Evolutionary conservation across 2,797 vertebrate genomes (phyloP).

Genomic region (Sebastiscus tertius): DNA sequence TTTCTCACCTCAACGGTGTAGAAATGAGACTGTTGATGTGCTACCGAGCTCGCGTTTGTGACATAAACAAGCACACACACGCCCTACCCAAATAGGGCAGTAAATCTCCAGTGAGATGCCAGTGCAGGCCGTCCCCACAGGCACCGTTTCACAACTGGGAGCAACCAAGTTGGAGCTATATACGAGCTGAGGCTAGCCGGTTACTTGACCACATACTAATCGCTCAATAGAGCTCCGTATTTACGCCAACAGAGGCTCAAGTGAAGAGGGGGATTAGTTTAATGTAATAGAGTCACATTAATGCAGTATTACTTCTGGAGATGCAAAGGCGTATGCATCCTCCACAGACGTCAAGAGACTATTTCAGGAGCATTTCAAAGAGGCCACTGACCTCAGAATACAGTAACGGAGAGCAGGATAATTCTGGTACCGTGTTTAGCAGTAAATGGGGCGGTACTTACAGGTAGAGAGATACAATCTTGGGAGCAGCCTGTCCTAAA

Average conservation of each 20-base stretch:
- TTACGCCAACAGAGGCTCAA: slow-evolving; percentile 20
- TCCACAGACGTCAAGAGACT: slow-evolving; percentile 42
- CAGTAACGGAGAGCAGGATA: slow-evolving; percentile 31
- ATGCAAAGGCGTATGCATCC: slow-evolving; percentile 25
- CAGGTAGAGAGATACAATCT: slow-evolving; percentile 88
- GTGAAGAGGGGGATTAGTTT: background rate
- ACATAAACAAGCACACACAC: slow-evolving; percentile 56
- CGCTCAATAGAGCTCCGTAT: slow-evolving; percentile 4
- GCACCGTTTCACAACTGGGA: slow-evolving; percentile 71
- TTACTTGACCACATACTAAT: slow-evolving; percentile 39
- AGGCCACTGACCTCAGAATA: slow-evolving; percentile 55
- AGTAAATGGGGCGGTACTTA: slow-evolving; percentile 82
- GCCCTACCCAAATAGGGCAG: slow-evolving; percentile 81
- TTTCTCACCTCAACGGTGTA: background rate
- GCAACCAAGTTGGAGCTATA: slow-evolving; percentile 53
- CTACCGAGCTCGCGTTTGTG: slow-evolving; percentile 57
- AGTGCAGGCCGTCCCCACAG: slow-evolving; percentile 71
- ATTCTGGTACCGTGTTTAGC: slow-evolving; percentile 20
- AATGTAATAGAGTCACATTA: slow-evolving; percentile 16
- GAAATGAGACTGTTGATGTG: slow-evolving; percentile 31
- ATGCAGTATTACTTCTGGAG: slow-evolving; percentile 23
- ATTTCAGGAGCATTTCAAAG: slow-evolving; percentile 63
- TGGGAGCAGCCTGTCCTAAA: slow-evolving; percentile 84
- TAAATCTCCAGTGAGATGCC: slow-evolving; percentile 78
- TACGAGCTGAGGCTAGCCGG: slow-evolving; percentile 45